Evolutionary conservation across 2,113 vertebrate genomes (phyloP), one percentile per base, ranked within the genome.

Genomic region (Pyrgilauda ruficollis): DNA sequence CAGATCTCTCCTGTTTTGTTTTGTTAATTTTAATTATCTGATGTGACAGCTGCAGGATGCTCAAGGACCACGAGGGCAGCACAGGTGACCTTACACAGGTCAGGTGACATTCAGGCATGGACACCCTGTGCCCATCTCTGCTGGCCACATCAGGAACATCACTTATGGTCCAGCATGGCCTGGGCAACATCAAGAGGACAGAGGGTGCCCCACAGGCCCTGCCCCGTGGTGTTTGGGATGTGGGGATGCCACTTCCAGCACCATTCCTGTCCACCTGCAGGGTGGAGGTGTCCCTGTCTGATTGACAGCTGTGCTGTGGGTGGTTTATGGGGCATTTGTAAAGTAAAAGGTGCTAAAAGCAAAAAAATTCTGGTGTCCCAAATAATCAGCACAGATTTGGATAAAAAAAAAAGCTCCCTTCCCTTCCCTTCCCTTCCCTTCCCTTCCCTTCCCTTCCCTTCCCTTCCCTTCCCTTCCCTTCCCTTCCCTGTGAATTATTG

Each of bases 31-130:
- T 15, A 12, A n/a, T 76, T 68, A 7, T 7, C n/a, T 24, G 39
- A 8, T 3, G 11, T 4, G 11, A 13, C 17, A 52, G 10, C 41
- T 35, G 17, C 0, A 0, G 43, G 92, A 17, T 35, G 59, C 35
- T 61, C 1, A 0, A 63, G 74, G 22, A 26, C 28, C 28, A 5
- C 1, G 0, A 4, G 33, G 2, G 33, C 72, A 46, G 70, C 33
- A 19, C 4, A 7, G 33, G 77, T 47, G 85, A 47, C 78, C 68
- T 73, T 4, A 19, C 3, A 1, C 26, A 24, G 61, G 23, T 7
- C 31, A 31, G 43, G 82, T n/a, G 62, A 6, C 81, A 66, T 16
- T 35, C 15, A 17, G 49, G 27, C 27, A 21, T 0, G 13, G 58
- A 28, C 15, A 64, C 16, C 24, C n/a, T 7, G 31, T 33, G 37